phyloP scores from a whole-genome alignment of 2,797 vertebrate species.

The Arnoldichthys spilopterus region DNA sequence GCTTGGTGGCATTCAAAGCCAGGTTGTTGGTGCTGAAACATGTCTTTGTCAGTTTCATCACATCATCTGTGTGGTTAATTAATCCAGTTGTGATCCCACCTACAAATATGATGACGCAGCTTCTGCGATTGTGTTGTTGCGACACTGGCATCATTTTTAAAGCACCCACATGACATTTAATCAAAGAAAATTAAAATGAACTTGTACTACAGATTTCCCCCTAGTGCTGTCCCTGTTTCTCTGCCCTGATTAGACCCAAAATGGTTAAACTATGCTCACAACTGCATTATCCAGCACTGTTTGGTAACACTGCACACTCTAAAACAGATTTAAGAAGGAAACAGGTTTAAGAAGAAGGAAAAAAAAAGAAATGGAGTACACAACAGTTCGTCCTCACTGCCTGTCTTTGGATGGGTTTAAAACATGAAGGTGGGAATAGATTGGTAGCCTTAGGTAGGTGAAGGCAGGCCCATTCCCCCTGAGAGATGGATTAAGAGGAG shows the following conservation, averaged over 20 bases:
- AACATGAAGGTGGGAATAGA: slow-evolving; percentile 83
- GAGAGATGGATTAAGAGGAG: slow-evolving; percentile 84
- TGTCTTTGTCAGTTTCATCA: neutral
- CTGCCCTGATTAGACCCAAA: slow-evolving; percentile 28
- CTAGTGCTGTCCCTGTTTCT: slow-evolving; percentile 11
- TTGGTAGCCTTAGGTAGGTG: slow-evolving; percentile 85
- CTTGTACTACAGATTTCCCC: slow-evolving; percentile 8
- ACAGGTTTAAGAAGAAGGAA: slow-evolving; percentile 23
- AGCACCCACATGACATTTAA: slow-evolving; percentile 8
- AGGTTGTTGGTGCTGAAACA: neutral
- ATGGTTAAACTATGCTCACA: slow-evolving; percentile 5
- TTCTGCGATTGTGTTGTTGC: neutral
- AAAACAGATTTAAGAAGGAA: slow-evolving; percentile 27
- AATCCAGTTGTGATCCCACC: neutral
- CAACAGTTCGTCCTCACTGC: slow-evolving; percentile 69
- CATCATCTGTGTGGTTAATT: slow-evolving; percentile 11
- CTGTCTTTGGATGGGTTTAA: slow-evolving; percentile 69
- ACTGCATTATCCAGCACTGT: neutral
- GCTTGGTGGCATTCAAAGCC: neutral
- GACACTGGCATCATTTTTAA: slow-evolving; percentile 3
- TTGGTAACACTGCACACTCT: neutral
- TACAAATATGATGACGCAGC: slow-evolving; percentile 12
- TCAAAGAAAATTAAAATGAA: slow-evolving; percentile 19
- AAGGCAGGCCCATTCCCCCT: slow-evolving; percentile 82
- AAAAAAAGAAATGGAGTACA: slow-evolving; percentile 49